Evolutionary conservation across 2,888 invertebrate species (phyloP), one percentile per base, ranked within the genome.

Genomic region (Notodonta dromedarius): DNA sequence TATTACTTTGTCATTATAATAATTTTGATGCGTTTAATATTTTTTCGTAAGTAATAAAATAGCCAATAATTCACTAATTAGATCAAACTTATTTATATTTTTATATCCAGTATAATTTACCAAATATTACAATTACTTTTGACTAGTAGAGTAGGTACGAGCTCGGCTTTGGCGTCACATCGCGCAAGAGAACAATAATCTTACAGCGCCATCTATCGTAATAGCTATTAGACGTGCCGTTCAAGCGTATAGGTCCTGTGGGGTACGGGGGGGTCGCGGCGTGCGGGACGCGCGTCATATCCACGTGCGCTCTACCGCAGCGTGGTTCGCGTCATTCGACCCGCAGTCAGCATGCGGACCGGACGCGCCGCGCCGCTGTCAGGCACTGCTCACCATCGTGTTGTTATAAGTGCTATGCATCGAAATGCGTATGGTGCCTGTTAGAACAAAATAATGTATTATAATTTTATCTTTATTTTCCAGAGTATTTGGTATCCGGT

Each of bases 351-450:
- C 79, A 77, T 76, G 81, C 69, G 80, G 64, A 55, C 74, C 78
- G 73, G 83, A 79, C 83, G 86, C 81, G 73, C 86, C 80, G 3
- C 89, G 83, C 72, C 92, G 83, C 70, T 90, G 93, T 92, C 92
- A 91, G 85, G 90, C 84, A 16, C 87, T 79, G 60, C 80, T 88
- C 79, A 88, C 79, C 83, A 89, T 62, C 62, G 91, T 90, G 71
- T 91, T 92, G 80, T 93, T 92, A 84, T 90, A 91, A 57, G 90
- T 91, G 91, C 93, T 93, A 81, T 93, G 88, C 88, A 92, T 87
- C 69, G 93, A 93, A 66, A 93, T 90, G 67, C 92, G 87, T 63
- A 93, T 91, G 44, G 93, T 93, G 83, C 93, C 93, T 93, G 84
- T 48, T 8, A 70, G 70, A 79, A 71, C 61, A 9, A 0, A 54